phyloP scores from a whole-genome alignment of 2,113 vertebrate genomes.

The Motacilla tschutschensis region DNA sequence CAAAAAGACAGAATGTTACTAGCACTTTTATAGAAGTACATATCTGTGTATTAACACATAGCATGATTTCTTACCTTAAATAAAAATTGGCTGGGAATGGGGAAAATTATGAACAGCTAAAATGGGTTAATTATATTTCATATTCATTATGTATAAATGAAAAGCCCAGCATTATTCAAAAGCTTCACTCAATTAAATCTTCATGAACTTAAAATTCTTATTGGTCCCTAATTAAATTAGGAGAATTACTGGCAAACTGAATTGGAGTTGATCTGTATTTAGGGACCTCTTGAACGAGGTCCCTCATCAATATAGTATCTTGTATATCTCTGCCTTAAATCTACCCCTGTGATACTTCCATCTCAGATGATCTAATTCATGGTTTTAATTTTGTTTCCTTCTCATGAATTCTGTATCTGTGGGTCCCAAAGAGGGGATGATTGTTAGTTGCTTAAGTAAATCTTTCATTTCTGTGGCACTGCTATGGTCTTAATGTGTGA shows the following conservation, averaged over 20 bases:
- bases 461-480: background rate
- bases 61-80: background rate
- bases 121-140: conserved; percentile 63
- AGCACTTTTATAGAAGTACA: background rate
- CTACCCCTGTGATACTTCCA: background rate
- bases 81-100: conserved; percentile 5
- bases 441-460: background rate
- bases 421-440: background rate
- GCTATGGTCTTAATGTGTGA: background rate
- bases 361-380: background rate
- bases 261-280: conserved; percentile 14
- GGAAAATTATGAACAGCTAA: conserved; percentile 21
- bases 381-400: conserved; percentile 14
- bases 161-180: conserved; percentile 53
- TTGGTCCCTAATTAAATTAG: conserved; percentile 49
- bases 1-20: background rate
- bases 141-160: conserved; percentile 54
- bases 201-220: conserved; percentile 50
- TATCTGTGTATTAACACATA: background rate
- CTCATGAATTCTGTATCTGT: background rate
- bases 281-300: conserved; percentile 20
- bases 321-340: background rate
- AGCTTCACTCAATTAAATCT: conserved; percentile 56
- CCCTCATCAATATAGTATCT: background rate
- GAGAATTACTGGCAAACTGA: conserved; percentile 21